These are phyloP conservation scores for roundworm (Caenorhabditis elegans) DNA, from an alignment of 1,140 invertebrate species.

Conservation along the genomic window WBcel235 BX284604.4:794001-794500, in stretches of 20 bases:
- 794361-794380: too few species aligned
- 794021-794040: not conserved
- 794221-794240: not conserved
- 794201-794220: slow-evolving; percentile 75
- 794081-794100: not conserved
- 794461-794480: too few species aligned
- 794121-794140: not conserved
- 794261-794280: not conserved
- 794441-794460: too few species aligned
- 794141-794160: not conserved
- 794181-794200: slow-evolving; percentile 73
- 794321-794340: too few species aligned
- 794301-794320: too few species aligned
- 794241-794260: not conserved
- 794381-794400: too few species aligned
- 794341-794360: too few species aligned
- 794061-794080: not conserved
- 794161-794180: not conserved
- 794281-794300: too few species aligned
- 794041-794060: not conserved
- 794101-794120: not conserved
- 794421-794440: too few species aligned
- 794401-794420: too few species aligned
- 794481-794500: too few species aligned
- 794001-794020: not conserved